These are phyloP conservation scores for Amorpha juglandis DNA, from an alignment of 2,888 invertebrate genomes.

Conservation along the genomic window DNA sequence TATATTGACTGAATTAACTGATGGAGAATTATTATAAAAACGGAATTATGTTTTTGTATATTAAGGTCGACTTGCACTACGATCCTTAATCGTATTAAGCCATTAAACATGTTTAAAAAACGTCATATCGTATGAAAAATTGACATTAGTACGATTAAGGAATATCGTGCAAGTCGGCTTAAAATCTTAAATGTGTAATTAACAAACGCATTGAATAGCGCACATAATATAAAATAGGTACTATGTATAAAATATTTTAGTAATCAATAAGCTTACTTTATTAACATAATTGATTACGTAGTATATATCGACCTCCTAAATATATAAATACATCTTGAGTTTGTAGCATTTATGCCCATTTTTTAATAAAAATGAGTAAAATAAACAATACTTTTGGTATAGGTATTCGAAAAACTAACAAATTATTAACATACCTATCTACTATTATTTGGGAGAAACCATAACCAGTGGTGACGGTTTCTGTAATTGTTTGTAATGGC, in stretches of 20 bases:
- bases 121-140: too few species aligned
- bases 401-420: too few species aligned
- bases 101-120: too few species aligned
- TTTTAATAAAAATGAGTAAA: neutral
- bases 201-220: neutral
- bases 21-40: neutral
- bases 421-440: too few species aligned
- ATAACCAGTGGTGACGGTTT: neutral
- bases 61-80: too few species aligned
- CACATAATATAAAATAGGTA: neutral
- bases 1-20: slow-evolving; percentile 8
- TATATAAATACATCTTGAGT: too few species aligned
- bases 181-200: neutral
- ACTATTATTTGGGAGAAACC: neutral
- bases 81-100: too few species aligned
- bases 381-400: neutral
- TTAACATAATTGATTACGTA: too few species aligned
- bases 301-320: too few species aligned
- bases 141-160: too few species aligned
- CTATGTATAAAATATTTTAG: neutral
- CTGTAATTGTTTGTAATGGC: slow-evolving; percentile 10
- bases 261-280: neutral
- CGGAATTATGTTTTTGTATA: neutral
- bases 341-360: neutral
- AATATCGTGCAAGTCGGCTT: too few species aligned